phyloP scores from a whole-genome alignment of 1,140 invertebrate genomes.

The Callitettix versicolor region DNA sequence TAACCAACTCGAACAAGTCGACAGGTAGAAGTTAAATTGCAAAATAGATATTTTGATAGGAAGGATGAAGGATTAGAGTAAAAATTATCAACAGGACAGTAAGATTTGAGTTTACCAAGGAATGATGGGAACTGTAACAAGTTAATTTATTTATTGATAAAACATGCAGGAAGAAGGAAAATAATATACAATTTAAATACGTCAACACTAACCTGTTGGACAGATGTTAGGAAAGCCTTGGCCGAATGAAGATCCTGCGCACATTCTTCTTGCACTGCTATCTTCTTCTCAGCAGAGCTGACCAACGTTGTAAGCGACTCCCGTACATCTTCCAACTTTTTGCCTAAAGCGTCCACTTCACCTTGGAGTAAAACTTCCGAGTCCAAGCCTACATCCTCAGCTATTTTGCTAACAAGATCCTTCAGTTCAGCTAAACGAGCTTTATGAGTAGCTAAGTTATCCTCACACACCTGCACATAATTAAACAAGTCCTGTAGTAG shows the following conservation, averaged over 20 bases:
- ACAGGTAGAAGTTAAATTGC: too few relatives aligned
- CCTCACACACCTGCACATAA: conserved; percentile 67
- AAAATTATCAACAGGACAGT: too few relatives aligned
- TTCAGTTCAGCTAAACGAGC: conserved; percentile 55
- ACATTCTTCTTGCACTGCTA: conserved; percentile 39
- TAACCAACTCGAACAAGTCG: too few relatives aligned
- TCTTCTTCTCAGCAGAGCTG: conserved; percentile 57
- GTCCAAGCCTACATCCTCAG: conserved; percentile 61
- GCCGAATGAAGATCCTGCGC: conserved; percentile 21
- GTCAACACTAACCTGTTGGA: conserved; percentile 24
- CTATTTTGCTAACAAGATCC: conserved; percentile 62
- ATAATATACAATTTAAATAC: too few relatives aligned
- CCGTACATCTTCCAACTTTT: conserved; percentile 60
- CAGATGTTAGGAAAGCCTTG: conserved; percentile 23
- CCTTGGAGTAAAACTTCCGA: conserved; percentile 52
- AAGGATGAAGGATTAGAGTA: too few relatives aligned
- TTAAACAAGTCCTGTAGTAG: too few relatives aligned
- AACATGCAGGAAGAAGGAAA: too few relatives aligned
- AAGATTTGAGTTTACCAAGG: too few relatives aligned
- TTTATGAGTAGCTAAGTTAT: conserved; percentile 58
- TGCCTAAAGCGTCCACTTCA: conserved; percentile 66
- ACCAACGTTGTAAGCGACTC: conserved; percentile 59
- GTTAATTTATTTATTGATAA: too few relatives aligned
- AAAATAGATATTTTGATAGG: too few relatives aligned
- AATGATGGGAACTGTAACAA: too few relatives aligned